Conservation (phyloP, 2,113 vertebrate species). For the Chlamydotis undulata region DNA sequence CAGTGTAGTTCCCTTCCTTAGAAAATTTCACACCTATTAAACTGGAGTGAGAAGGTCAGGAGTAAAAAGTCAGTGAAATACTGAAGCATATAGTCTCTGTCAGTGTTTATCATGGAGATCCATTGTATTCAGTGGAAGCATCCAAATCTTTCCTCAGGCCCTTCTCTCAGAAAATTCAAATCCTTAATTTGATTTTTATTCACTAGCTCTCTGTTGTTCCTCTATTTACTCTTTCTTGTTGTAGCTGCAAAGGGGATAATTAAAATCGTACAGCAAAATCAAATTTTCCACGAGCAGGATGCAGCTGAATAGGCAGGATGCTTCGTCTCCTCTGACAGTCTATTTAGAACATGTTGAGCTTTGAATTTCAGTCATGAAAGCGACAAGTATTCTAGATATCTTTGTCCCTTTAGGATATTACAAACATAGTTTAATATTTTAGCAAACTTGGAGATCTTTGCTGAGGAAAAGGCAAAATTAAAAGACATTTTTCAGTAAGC, state of each 20-base stretch:
- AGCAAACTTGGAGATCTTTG: background rate
- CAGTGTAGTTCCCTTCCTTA: background rate
- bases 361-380: slow-evolving; percentile 2
- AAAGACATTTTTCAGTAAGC: background rate
- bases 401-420: background rate
- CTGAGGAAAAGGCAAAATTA: slow-evolving; percentile 2
- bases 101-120: background rate
- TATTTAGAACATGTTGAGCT: background rate
- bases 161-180: background rate
- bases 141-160: background rate
- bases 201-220: background rate
- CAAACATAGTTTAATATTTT: background rate
- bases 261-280: slow-evolving; percentile 8
- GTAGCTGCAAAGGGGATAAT: slow-evolving; percentile 25
- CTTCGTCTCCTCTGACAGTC: background rate
- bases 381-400: background rate
- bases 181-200: slow-evolving; percentile 13
- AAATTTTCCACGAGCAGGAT: background rate
- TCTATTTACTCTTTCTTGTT: background rate
- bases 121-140: background rate
- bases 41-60: background rate
- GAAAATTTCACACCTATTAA: background rate
- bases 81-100: background rate
- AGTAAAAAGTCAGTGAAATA: background rate
- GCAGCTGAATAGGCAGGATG: background rate